phyloP scores from a whole-genome alignment of 1,140 invertebrate genomes.

The Telenomus remus region DNA sequence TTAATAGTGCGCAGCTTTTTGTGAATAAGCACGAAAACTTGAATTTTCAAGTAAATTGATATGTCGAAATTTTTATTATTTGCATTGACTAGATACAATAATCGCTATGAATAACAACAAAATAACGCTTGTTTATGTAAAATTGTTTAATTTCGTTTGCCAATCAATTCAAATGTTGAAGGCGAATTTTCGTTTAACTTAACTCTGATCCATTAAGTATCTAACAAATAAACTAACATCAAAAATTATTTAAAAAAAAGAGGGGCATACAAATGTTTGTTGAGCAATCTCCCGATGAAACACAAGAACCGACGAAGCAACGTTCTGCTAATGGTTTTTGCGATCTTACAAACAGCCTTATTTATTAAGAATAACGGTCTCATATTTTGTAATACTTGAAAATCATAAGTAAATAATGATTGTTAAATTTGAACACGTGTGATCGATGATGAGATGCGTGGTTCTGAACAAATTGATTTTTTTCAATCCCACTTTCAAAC shows the following conservation, averaged over 20 bases:
- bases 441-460: constrained; percentile 43
- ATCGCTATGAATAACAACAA: constrained; percentile 21
- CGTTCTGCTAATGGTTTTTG: constrained; percentile 33
- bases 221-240: constrained; percentile 16
- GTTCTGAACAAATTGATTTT: neutral
- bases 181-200: too few relatives aligned
- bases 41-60: constrained; percentile 35
- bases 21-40: constrained; percentile 2
- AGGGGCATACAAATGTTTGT: constrained; percentile 9
- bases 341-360: constrained; percentile 65
- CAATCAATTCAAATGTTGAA: too few relatives aligned
- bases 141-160: too few relatives aligned
- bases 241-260: constrained; percentile 11
- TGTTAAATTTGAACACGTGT: constrained; percentile 49
- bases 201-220: neutral
- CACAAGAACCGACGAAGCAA: constrained; percentile 45
- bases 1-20: neutral
- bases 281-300: constrained; percentile 57
- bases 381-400: constrained; percentile 67
- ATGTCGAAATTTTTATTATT: constrained; percentile 42
- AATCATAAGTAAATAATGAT: constrained; percentile 64
- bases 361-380: constrained; percentile 68
- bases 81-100: constrained; percentile 38
- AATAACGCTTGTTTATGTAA: neutral
- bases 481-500: neutral